A percentile compares a stretch with the other conserved stretches of the same genome.
Evolutionary conservation across 1,140 invertebrate species (phyloP).

Genomic region (Drosophila elegans): DNA sequence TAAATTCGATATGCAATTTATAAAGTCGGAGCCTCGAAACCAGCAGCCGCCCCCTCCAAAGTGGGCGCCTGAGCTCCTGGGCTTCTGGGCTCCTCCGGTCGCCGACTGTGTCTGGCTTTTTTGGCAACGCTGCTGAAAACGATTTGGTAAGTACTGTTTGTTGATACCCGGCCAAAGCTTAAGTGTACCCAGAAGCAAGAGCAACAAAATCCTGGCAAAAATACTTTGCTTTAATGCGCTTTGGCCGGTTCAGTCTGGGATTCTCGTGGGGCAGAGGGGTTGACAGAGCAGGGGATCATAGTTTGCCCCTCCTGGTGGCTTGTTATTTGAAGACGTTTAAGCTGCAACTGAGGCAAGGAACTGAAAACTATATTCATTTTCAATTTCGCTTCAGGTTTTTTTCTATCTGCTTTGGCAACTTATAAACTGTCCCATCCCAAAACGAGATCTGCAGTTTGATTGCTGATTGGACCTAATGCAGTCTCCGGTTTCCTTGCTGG

Average conservation of each 20-base stretch:
- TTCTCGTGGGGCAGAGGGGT: constrained; percentile 2
- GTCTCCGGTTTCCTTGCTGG: constrained; percentile 2
- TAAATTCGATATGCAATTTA: constrained; percentile 83
- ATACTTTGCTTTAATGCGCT: constrained; percentile 75
- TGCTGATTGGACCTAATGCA: constrained; percentile 36
- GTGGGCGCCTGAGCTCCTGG: constrained; percentile 3
- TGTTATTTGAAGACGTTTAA: constrained; percentile 61
- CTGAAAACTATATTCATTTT: constrained; percentile 48
- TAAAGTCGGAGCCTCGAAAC: constrained; percentile 32
- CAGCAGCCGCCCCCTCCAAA: not conserved
- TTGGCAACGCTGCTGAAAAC: constrained; percentile 60
- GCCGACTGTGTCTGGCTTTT: constrained; percentile 46
- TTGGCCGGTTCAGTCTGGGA: constrained; percentile 33
- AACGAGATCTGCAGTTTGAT: constrained; percentile 16
- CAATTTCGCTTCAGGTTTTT: constrained; percentile 29
- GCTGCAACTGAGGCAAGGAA: constrained; percentile 46
- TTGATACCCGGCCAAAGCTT: constrained; percentile 75
- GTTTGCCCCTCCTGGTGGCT: constrained; percentile 16
- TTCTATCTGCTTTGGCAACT: not conserved
- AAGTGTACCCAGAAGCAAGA: constrained; percentile 65
- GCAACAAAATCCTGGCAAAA: constrained; percentile 64
- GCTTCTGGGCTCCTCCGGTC: constrained; percentile 5
- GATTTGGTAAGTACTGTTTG: constrained; percentile 74
- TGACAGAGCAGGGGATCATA: not conserved
- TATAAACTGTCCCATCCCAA: constrained; percentile 20